Evolutionary conservation across 2,888 invertebrate genomes (phyloP).

Genomic region (Cyaniris semiargus): DNA sequence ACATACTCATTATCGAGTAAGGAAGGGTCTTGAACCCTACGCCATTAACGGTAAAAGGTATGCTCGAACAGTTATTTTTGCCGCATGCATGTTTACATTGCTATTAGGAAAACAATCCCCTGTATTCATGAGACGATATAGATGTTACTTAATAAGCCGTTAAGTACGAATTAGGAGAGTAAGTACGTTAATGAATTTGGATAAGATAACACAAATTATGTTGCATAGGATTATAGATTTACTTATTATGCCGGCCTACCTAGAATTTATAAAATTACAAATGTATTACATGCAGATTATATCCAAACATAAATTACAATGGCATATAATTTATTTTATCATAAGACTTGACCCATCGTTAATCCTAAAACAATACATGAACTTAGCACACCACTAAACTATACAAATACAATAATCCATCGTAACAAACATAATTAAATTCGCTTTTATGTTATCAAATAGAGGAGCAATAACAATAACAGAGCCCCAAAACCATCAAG

Average conservation of each 20-base stretch:
- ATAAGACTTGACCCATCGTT: not conserved
- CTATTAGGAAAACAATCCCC: constrained; percentile 10
- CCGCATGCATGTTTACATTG: constrained; percentile 1
- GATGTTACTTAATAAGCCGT: not conserved
- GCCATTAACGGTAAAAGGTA: constrained; percentile 19
- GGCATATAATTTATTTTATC: not conserved
- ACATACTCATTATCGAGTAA: not conserved
- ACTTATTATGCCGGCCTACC: not conserved
- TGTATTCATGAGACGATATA: not conserved
- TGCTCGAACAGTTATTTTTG: constrained; percentile 4
- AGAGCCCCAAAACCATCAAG: constrained; percentile 6
- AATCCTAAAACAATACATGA: constrained; percentile 1
- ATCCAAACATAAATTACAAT: not conserved
- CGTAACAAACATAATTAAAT: constrained; percentile 24
- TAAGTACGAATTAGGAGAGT: not conserved
- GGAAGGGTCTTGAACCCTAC: constrained; percentile 22
- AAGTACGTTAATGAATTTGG: not conserved
- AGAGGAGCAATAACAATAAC: not conserved
- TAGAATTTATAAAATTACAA: not conserved
- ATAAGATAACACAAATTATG: not conserved
- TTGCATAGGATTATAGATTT: not conserved
- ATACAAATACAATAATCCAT: constrained; percentile 11
- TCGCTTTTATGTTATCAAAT: constrained; percentile 10
- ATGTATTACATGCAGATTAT: not conserved
- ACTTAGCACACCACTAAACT: not conserved